Conservation (phyloP, 2,113 vertebrate genomes). For the Chamaetylas fuelleborni region DNA sequence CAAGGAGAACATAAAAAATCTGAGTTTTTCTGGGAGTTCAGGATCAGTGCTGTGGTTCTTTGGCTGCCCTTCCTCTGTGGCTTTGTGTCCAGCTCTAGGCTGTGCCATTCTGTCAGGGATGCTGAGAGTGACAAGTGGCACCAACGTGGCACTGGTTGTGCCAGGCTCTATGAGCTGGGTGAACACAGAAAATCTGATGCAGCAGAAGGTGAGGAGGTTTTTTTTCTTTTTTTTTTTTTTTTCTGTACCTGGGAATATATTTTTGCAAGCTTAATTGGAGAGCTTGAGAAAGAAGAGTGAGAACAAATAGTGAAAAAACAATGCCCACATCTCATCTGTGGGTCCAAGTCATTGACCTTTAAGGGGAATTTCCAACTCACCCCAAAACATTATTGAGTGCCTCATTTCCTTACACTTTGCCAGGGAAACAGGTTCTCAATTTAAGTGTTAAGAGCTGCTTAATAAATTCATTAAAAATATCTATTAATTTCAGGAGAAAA, state of each 20-base stretch:
- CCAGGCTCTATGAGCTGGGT: too few relatives aligned
- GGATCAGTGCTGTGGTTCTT: constrained; percentile 15
- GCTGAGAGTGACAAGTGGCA: background rate
- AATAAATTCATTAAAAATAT: background rate
- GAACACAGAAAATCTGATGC: too few relatives aligned
- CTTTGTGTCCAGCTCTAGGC: constrained; percentile 40
- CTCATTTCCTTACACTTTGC: background rate
- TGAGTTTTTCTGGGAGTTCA: constrained; percentile 14
- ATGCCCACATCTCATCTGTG: background rate
- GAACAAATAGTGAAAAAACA: background rate
- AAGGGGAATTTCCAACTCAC: background rate
- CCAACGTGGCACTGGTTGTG: too few relatives aligned
- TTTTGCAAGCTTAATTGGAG: background rate
- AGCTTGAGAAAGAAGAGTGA: background rate
- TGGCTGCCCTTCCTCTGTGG: constrained; percentile 38
- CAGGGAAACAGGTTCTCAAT: fast-evolving
- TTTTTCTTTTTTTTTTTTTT: too few relatives aligned
- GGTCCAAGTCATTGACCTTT: background rate
- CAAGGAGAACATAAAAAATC: background rate
- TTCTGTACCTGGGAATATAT: background rate
- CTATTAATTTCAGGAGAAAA: background rate
- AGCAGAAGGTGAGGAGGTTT: too few relatives aligned
- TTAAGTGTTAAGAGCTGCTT: background rate
- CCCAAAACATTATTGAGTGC: background rate
- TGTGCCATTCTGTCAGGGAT: constrained; percentile 13